Base-by-base conservation (phyloP, 2,797 vertebrate genomes). In the Mus spretus region DNA sequence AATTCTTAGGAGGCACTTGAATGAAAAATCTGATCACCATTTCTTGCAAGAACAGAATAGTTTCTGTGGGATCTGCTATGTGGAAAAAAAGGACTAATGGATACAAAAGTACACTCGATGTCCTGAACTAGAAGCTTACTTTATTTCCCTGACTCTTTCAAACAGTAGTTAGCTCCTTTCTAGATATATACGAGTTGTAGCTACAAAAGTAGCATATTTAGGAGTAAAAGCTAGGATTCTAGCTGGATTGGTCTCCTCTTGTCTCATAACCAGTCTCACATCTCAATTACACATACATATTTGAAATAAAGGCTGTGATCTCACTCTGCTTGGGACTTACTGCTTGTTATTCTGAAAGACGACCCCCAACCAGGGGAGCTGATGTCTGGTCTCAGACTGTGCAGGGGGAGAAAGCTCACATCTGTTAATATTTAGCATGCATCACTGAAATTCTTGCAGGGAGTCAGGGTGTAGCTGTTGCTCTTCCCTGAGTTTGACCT, bases 401-500 rank as follows among this genome's bases (percentile, higher is more conserved):
- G 34, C 55, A 87, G 89, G 53, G 86, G 47, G 19, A 84, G n/a
- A 93, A 74, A 86, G 65, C 70, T 10, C 79, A 90, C 87, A 67
- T 91, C 50, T 57, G 9, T 40, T 77, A 96, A 19, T 83, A 92
- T 96, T 93, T 61, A 95, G 14, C 1, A 37, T 0, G 0, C 10
- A 7, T 8, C 91, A 63, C 11, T 97, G 89, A 82, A 77, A 86
- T 40, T 50, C n/a, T 91, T 96, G 26, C 5, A 89, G 91, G 31
- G 53, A 95, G 50, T 89, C 91, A 92, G 67, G 37, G 74, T 31
- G 4, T 47, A 55, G 19, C 40, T 80, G 9, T 59, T 82, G 22
- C 50, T 96, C 90, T 78, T 95, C 10, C 50, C 63, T 44, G 79
- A 19, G 7, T 11, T 2, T n/a, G 88, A 97, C 78, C 91, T 97